Evolutionary conservation across 2,888 invertebrate genomes (phyloP), one percentile per base, ranked within the genome.

Genomic region (Caenorhabditis sp.): DNA sequence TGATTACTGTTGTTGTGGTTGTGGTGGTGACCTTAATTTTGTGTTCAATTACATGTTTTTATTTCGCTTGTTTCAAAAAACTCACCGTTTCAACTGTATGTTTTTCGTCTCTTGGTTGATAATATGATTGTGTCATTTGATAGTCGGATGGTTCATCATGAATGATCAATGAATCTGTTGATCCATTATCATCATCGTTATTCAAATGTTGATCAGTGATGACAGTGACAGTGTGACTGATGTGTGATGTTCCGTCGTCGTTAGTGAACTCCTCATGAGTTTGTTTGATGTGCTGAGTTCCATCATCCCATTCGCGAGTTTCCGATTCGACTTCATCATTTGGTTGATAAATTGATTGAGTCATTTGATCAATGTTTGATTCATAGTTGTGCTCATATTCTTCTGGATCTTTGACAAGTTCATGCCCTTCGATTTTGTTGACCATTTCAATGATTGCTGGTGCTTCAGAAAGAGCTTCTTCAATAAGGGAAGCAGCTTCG

Each of bases 131-230:
- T n/a, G 62, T 68, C 73, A 73, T 69, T 19, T 51, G 58, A 31
- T 72, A 50, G 19, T 59, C 70, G 23, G 54, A 14, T 21, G 31
- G 23, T 3, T 59, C 58, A 12, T 73, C 71, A 21, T 78, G 77
- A 58, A 77, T 75, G 21, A 73, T 62, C 53, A 79, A 50, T 8
- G 75, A 75, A 27, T 79, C 77, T 0, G 77, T 75, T 36, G 69
- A 72, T 36, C 69, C 71, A 51, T 75, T 77, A 37, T 43, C 59
- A 24, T n/a, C n/a, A 23, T 23, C 26, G 17, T 24, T 3, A 26
- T 62, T 62, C 1, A 62, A 10, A 12, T 17, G 17, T 43, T 43
- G 43, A 43, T 43, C 55, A n/a, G 55, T 55, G 26, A 62, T n/a
- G 31, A 55, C 58, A 4, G 67, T 67, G 5, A 67, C 62, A 0